phyloP scores from a whole-genome alignment of 2,797 vertebrate species.

The Onychomys leucogaster region DNA sequence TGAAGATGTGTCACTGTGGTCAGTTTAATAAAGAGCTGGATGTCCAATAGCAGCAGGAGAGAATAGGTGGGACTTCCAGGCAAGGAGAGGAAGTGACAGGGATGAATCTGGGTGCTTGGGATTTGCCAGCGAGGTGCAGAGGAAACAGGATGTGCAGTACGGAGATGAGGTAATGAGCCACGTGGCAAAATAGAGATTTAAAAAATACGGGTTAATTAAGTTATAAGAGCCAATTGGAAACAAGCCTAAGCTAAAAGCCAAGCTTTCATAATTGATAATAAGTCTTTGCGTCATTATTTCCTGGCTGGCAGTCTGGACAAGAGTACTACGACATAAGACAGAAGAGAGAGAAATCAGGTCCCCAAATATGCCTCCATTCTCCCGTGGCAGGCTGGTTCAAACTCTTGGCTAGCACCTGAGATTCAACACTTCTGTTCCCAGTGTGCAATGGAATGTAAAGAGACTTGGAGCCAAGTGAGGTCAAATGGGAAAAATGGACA shows the following conservation, averaged over 20 bases:
- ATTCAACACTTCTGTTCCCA: neutral
- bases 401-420: neutral
- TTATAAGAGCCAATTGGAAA: neutral
- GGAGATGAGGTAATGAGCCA: neutral
- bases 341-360: constrained; percentile 30
- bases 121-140: neutral
- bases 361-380: neutral
- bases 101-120: neutral
- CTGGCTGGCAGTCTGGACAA: neutral
- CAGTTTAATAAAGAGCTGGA: neutral
- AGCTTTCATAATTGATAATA: neutral
- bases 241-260: neutral
- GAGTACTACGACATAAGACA: neutral
- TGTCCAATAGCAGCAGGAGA: neutral
- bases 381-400: neutral
- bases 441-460: neutral
- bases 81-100: neutral
- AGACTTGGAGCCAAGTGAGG: neutral
- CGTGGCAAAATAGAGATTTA: neutral
- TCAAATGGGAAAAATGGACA: neutral
- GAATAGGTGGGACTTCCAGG: neutral
- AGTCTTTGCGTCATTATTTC: neutral
- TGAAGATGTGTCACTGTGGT: neutral
- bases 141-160: neutral
- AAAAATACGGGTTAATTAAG: neutral